A percentile compares a stretch with the other conserved stretches of the same genome.
phyloP scores from a whole-genome alignment of 2,113 vertebrate genomes.

The Pollimyrus isidori region DNA sequence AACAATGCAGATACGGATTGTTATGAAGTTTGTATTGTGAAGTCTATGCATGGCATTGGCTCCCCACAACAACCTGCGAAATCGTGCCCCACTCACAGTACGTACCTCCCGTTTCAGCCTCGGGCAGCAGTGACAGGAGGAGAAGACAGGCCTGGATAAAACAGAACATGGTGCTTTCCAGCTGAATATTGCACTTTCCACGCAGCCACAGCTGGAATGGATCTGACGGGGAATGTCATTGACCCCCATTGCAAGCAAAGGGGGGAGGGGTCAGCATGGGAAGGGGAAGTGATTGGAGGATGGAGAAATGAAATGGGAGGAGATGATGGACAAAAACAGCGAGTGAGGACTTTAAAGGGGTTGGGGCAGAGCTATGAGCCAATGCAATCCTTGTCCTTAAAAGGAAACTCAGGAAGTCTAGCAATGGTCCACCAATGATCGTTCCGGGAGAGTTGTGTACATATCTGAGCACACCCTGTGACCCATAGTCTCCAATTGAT shows the following conservation, averaged over 20 bases:
- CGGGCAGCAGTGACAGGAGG: conserved; percentile 41
- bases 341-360: not conserved
- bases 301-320: not conserved
- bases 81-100: not conserved
- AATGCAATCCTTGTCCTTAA: not conserved
- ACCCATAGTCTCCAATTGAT: not conserved
- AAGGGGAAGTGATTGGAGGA: conserved; percentile 18
- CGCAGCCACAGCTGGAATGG: conserved; percentile 3
- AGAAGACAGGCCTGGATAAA: conserved; percentile 31
- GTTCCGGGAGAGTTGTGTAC: not conserved
- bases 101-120: conserved; percentile 47
- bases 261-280: conserved; percentile 4
- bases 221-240: conserved; percentile 33
- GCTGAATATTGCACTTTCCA: conserved; percentile 13
- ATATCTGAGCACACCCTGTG: not conserved
- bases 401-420: not conserved
- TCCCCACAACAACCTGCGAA: not conserved
- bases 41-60: not conserved
- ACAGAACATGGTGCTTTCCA: conserved; percentile 41
- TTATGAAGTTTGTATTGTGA: not conserved
- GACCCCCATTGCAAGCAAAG: conserved; percentile 34
- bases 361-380: not conserved
- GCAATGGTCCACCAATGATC: not conserved
- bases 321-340: not conserved
- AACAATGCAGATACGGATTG: not conserved